phyloP scores from a whole-genome alignment of 2,113 vertebrate genomes.

The Epinephelus fuscoguttatus region DNA sequence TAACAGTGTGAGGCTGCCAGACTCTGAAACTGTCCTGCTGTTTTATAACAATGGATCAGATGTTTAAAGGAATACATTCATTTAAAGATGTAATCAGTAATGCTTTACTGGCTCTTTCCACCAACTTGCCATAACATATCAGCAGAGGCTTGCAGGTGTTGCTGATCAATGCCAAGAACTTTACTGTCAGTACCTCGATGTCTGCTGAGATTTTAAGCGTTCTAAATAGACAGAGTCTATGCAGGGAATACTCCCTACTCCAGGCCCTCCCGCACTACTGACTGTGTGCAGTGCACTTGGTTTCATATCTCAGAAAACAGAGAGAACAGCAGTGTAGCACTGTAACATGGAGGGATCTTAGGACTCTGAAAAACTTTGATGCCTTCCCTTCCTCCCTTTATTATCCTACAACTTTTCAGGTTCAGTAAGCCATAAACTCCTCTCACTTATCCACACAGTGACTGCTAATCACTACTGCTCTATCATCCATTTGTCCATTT shows the following conservation, averaged over 20 bases:
- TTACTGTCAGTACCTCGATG: not conserved
- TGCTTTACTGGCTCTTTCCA: not conserved
- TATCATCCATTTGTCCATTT: not conserved
- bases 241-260: not conserved
- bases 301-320: not conserved
- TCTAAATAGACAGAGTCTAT: not conserved
- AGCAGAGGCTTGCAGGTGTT: not conserved
- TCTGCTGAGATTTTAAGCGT: not conserved
- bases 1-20: not conserved
- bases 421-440: not conserved
- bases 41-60: slow-evolving; percentile 12
- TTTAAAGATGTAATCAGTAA: slow-evolving; percentile 18
- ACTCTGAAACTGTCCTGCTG: not conserved
- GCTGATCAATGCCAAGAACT: slow-evolving; percentile 13
- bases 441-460: not conserved
- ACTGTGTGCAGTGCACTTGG: not conserved
- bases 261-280: not conserved
- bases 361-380: not conserved
- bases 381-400: not conserved
- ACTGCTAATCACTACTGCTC: not conserved
- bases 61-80: slow-evolving; percentile 3
- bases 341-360: not conserved
- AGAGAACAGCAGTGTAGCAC: not conserved
- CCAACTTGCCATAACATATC: not conserved
- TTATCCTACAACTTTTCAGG: not conserved